Evolutionary conservation across 2,113 vertebrate genomes (phyloP).

Genomic region (Emydocephalus ijimae): DNA sequence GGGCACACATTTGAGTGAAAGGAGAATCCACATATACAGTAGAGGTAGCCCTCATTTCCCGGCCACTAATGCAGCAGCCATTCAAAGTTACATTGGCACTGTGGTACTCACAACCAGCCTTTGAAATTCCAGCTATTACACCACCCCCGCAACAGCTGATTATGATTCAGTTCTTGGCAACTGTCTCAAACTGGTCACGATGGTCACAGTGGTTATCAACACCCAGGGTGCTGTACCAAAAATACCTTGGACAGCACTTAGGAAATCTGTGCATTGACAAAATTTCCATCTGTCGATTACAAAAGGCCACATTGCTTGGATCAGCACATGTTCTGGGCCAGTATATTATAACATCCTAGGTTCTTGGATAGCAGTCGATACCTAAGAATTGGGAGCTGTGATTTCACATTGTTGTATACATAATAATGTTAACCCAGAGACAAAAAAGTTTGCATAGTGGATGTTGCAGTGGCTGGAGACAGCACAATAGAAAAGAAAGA

Average conservation of each 20-base stretch:
- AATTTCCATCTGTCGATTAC: background rate
- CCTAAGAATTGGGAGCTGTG: background rate
- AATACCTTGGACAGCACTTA: background rate
- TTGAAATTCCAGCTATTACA: background rate
- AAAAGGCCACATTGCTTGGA: background rate
- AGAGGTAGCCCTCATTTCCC: background rate
- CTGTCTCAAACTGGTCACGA: background rate
- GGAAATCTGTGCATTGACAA: background rate
- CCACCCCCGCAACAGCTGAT: background rate
- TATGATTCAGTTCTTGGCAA: background rate
- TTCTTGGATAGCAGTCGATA: background rate
- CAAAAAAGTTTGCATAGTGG: background rate
- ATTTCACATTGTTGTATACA: background rate
- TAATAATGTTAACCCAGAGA: background rate
- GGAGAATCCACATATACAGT: background rate
- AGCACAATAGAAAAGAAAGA: background rate
- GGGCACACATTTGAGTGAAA: constrained; percentile 14
- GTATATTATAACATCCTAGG: background rate
- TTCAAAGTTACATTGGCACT: background rate
- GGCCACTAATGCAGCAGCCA: background rate
- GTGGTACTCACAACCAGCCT: background rate
- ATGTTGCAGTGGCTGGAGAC: background rate
- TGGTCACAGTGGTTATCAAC: background rate
- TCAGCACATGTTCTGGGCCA: background rate
- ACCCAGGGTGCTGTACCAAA: background rate